Evolutionary conservation across 2,888 invertebrate species (phyloP), one percentile per base, ranked within the genome.

Genomic region (Eulithis prunata): DNA sequence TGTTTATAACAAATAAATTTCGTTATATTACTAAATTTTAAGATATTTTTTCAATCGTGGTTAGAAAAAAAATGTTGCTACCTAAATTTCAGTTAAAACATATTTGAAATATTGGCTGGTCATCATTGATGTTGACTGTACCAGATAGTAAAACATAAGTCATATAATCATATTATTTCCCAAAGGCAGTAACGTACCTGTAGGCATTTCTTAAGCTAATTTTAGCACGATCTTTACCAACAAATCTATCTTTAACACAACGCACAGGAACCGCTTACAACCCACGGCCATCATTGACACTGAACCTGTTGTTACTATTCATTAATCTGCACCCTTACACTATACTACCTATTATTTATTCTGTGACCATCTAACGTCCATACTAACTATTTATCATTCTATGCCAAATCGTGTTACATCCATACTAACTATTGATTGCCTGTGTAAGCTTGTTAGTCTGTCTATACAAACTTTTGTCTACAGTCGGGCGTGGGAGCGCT

Each of bases 401-500:
- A 36, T n/a, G n/a, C 36, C 5, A n/a, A 2, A 10, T 32, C n/a
- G 10, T 36, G 14, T n/a, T 46, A 14, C 14, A 21, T 11, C 4
- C 11, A 38, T 47, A 60, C 51, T 52, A 57, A 57, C 60, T 65
- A 47, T 52, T 52, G 10, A 52, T 38, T 14, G 38, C 43, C 60
- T 52, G 46, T 36, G n/a, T 11, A n/a, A 32, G 12, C 41, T 28
- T 13, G 54, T 55, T 58, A 43, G 41, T 47, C 5, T n/a, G 36
- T 51, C 64, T n/a, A 43, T 51, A 68, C 38, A 32, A 46, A 61
- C 55, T 12, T 41, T 41, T n/a, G n/a, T 49, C 68, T 64, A 43
- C 52, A 64, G 32, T 43, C 57, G 57, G 66, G 74, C 74, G 74
- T 74, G 74, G 72, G 74, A 74, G 45, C 38, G 55, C 60, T 71